These are phyloP conservation scores for Lepidocolaptes lacrymiger DNA, from an alignment of 2,797 vertebrate species.

Conservation along the genomic window DNA sequence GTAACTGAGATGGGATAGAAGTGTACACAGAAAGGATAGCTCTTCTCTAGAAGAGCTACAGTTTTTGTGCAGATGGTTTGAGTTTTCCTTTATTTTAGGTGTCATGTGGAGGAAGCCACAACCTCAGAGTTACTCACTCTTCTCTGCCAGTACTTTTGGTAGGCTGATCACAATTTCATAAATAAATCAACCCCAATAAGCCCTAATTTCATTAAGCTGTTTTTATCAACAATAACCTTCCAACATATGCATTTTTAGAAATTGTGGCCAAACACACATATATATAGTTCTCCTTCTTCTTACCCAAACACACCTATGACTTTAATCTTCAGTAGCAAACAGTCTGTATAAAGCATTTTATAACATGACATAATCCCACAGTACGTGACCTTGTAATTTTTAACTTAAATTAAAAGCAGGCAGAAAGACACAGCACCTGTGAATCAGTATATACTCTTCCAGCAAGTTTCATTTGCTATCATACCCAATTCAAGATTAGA, in stretches of 20 bases:
- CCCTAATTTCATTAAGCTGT: neutral
- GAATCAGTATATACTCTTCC: neutral
- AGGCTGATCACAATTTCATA: neutral
- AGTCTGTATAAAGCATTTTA: neutral
- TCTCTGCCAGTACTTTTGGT: neutral
- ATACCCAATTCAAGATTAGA: conserved; percentile 34
- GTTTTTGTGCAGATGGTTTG: neutral
- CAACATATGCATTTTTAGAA: neutral
- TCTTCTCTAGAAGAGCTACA: neutral
- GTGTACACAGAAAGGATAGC: neutral
- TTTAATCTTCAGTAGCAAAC: neutral
- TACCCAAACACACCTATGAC: neutral
- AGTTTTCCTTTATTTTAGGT: neutral
- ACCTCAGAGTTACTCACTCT: neutral
- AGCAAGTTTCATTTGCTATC: conserved; percentile 15
- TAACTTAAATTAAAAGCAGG: conserved; percentile 30
- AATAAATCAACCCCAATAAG: neutral
- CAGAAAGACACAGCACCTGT: neutral
- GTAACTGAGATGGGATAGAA: neutral
- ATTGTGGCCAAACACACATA: neutral
- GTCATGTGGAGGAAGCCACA: neutral
- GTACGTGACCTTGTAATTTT: conserved; percentile 27
- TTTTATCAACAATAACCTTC: neutral
- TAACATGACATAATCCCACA: neutral
- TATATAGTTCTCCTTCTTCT: neutral